Evolutionary conservation across 2,113 vertebrate genomes (phyloP).

Genomic region (Conger conger): DNA sequence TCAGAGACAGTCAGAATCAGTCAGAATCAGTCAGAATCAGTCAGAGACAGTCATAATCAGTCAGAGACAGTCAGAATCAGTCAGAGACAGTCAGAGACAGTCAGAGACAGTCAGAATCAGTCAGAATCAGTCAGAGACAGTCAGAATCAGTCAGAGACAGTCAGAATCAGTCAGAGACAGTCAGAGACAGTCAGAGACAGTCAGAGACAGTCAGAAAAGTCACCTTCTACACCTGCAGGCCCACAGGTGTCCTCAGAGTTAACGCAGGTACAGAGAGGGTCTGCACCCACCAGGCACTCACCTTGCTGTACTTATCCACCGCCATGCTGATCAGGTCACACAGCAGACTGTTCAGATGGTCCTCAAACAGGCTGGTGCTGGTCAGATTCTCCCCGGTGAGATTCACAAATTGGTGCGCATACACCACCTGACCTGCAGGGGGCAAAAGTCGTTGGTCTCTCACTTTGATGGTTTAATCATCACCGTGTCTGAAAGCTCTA

Average conservation of each 20-base stretch:
- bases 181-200: no score
- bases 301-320: constrained; percentile 86
- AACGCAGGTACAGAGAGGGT: not conserved
- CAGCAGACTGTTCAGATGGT: constrained; percentile 83
- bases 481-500: not conserved
- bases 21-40: constrained; percentile 36
- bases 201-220: not conserved
- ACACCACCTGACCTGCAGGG: constrained; percentile 85
- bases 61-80: constrained; percentile 24
- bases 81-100: no score
- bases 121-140: no score
- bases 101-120: constrained; percentile 24
- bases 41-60: no score
- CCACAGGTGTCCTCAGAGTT: not conserved
- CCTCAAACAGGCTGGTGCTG: constrained; percentile 86
- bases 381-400: constrained; percentile 88
- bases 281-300: constrained; percentile 53
- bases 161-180: constrained; percentile 36
- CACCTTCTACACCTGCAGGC: not conserved
- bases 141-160: constrained; percentile 5
- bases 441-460: not conserved
- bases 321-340: constrained; percentile 84
- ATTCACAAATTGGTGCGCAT: constrained; percentile 85
- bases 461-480: not conserved
- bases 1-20: constrained; percentile 5